Evolutionary conservation across 1,140 invertebrate genomes (phyloP), one percentile per base, ranked within the genome.

Genomic region (Drosophila dunni): DNA sequence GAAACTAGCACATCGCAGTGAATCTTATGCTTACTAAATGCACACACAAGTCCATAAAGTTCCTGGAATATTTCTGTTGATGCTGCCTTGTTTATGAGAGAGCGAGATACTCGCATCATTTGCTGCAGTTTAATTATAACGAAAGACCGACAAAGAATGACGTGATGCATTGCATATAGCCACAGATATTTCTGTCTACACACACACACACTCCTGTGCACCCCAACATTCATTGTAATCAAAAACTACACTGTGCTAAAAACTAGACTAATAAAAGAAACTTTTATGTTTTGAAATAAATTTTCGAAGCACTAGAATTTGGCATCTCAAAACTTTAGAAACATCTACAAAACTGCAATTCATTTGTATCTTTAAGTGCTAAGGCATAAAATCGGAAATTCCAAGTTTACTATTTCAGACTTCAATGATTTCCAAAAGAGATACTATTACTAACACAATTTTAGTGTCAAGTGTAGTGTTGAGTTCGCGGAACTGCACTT

Each of bases 41-140:
- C n/a, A 42, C 3, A 57, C 13, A 46, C 15, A 17, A 11, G 9
- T 50, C 1, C 17, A 45, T 36, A 42, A 20, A 15, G 57, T 75
- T 75, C 73, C 73, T 60, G 73, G 73, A 75, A 75, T 57, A 65
- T 54, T 60, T 57, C 45, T 40, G 58, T 67, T 46, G 70, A 61
- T 66, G 75, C 75, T 76, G 73, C 34, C 17, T 70, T 71, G 72
- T 44, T 38, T 62, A 51, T 63, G 50, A 29, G 24, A 29, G 24
- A 29, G 24, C 3, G 24, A 29, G 24, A n/a, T 20, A 13, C n/a
- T 53, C 15, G 44, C 15, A 15, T 15, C 44, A 17, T 46, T 46
- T 36, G 53, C 54, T 84, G 78, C 82, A 86, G 82, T 88, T 86
- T 83, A 86, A 86, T 83, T 86, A 88, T 83, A 88, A 75, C 83